Evolutionary conservation across 1,140 invertebrate genomes (phyloP).

Genomic region (Cataglyphis hispanica): DNA sequence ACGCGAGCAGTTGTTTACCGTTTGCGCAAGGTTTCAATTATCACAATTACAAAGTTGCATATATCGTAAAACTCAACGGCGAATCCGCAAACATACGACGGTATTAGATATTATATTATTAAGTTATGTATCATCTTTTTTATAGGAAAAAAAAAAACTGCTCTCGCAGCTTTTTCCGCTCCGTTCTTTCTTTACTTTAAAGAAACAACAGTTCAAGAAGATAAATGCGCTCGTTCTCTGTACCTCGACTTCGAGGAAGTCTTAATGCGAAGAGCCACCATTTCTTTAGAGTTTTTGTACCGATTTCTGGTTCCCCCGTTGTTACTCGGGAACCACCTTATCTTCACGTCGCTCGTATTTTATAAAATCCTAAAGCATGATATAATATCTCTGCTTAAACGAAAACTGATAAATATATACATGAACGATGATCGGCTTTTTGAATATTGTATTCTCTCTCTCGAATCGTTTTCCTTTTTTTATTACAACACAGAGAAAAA

Average conservation of each 20-base stretch:
- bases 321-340: conserved; percentile 41
- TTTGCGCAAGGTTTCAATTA: conserved; percentile 22
- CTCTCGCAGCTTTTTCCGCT: conserved; percentile 29
- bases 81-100: neutral
- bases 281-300: conserved; percentile 60
- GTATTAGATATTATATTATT: conserved; percentile 3
- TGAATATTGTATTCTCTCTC: neutral
- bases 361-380: conserved; percentile 57
- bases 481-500: neutral
- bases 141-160: conserved; percentile 7
- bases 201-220: conserved; percentile 59
- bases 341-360: conserved; percentile 51
- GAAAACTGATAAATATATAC: conserved; percentile 47
- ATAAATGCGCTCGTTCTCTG: conserved; percentile 60
- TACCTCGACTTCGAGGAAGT: conserved; percentile 61
- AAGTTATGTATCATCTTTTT: conserved; percentile 48
- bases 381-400: conserved; percentile 60
- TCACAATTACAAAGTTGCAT: conserved; percentile 31
- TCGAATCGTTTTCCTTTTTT: neutral
- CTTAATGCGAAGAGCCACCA: conserved; percentile 58
- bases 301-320: conserved; percentile 56
- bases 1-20: conserved; percentile 1
- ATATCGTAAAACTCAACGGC: conserved; percentile 9
- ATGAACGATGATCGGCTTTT: neutral
- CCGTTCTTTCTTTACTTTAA: conserved; percentile 35